These are phyloP conservation scores for Anas platyrhynchos DNA, from an alignment of 2,113 vertebrate species.

Conservation along the genomic window DNA sequence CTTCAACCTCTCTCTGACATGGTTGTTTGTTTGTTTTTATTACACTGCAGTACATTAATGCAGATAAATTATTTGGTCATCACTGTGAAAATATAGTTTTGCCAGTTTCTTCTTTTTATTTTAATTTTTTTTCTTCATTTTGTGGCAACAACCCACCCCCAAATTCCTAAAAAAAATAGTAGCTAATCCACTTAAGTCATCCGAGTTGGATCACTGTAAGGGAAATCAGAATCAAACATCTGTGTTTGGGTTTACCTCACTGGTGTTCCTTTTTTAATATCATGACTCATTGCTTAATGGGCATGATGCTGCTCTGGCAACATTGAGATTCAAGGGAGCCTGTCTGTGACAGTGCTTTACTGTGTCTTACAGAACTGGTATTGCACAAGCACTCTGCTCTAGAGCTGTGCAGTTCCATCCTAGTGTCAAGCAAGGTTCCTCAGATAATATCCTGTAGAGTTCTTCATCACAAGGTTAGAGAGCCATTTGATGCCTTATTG, in stretches of 20 bases:
- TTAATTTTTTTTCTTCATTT: accelerated
- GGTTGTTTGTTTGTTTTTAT: not conserved
- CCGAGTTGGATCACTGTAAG: not conserved
- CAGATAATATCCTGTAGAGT: not conserved
- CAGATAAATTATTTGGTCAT: not conserved
- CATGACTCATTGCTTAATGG: not conserved
- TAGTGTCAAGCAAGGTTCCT: accelerated
- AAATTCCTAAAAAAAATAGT: not conserved
- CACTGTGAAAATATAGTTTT: not conserved
- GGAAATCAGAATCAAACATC: not conserved
- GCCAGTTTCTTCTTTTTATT: not conserved
- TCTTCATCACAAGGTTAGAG: not conserved
- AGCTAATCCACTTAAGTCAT: not conserved
- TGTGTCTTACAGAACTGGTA: not conserved
- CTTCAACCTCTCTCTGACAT: not conserved
- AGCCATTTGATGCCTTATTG: not conserved
- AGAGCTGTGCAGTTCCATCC: not conserved
- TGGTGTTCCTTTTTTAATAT: not conserved
- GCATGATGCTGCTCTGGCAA: not conserved
- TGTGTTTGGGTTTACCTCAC: not conserved
- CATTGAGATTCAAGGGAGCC: not conserved
- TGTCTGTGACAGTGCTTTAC: not conserved
- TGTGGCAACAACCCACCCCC: not conserved
- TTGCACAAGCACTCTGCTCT: not conserved
- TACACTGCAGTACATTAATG: not conserved